Evolutionary conservation across 92 coral and sea anemone genomes (phyloP), one percentile per base, ranked within the genome.

Genomic region (Scolanthus callimorphus): DNA sequence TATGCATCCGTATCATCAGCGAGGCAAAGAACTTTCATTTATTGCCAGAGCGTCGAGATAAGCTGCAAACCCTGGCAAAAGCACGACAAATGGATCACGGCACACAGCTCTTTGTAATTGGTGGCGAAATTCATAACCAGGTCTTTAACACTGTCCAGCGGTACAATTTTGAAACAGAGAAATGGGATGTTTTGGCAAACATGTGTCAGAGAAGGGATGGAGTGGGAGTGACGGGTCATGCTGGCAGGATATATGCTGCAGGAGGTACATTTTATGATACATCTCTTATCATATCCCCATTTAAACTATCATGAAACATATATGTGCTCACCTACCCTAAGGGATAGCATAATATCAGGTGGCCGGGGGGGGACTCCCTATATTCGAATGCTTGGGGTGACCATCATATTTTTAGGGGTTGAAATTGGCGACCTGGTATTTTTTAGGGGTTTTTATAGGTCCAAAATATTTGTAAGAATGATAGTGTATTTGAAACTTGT

Each of bases 161-260:
- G 20, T 91, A 73, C 49, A 80, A 80, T 61, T 87, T 88, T 58
- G 96, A 88, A 48, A 65, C 79, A 11, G 76, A 80, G 6, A 51
- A 39, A 29, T 91, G 97, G 97, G 83, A 74, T 21, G 65, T 62
- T 8, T 79, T 88, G 11, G 63, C 91, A 8, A 65, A 76, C 1
- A 85, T 91, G 84, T 80, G 85, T 61, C 85, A 91, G 49, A 89
- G 85, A 25, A 70, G 97, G 13, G 97, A 91, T 57, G 97, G 97
- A 38, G 82, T 91, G 23, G 97, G 97, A 9, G 97, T 83, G 24
- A 67, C 96, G 0, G 74, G 86, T 8, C 85, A 91, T 65, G 83
- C 85, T 59, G 97, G 96, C 2, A 71, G 49, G 8, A 73, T 91
- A 39, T 91, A 78, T 84, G 97, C 97, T 37, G 97, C 96, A 27